A percentile compares a stretch with the other conserved stretches of the same genome.
phyloP scores from a whole-genome alignment of 2,888 invertebrate genomes.

The Spisula subtruncata region DNA sequence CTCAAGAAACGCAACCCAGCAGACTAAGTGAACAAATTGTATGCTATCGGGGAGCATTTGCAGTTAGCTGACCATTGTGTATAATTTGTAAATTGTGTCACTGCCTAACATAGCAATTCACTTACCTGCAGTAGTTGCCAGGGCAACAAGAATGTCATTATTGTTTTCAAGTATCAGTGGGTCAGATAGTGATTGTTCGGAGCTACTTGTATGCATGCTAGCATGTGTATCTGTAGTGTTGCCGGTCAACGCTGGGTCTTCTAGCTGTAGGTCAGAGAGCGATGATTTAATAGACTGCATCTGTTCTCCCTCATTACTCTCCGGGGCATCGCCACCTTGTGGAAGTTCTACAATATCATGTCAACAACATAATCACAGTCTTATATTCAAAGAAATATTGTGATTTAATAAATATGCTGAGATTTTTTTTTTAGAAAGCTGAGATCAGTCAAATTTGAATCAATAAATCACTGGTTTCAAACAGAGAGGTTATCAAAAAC shows the following conservation, averaged over 20 bases:
- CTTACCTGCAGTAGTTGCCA: conserved; percentile 65
- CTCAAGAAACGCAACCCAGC: too few relatives aligned
- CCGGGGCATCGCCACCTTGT: conserved; percentile 1
- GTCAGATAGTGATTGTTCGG: conserved; percentile 5
- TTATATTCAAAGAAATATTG: too few relatives aligned
- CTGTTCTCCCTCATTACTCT: not conserved
- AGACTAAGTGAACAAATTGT: too few relatives aligned
- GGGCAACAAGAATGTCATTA: conserved; percentile 63
- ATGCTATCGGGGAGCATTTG: too few relatives aligned
- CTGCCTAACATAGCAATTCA: not conserved
- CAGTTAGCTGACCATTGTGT: too few relatives aligned
- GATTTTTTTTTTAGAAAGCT: too few relatives aligned
- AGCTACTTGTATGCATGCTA: conserved; percentile 35
- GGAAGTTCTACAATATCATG: not conserved
- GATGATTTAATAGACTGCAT: not conserved
- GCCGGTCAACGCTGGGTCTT: not conserved
- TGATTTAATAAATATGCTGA: too few relatives aligned
- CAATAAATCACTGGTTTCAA: too few relatives aligned
- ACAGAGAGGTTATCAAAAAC: too few relatives aligned
- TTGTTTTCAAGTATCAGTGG: conserved; percentile 36
- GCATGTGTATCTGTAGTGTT: conserved; percentile 44
- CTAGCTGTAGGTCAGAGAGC: conserved; percentile 16
- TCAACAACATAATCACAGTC: not conserved
- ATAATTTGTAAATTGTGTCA: too few relatives aligned
- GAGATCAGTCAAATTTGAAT: too few relatives aligned